A percentile compares a stretch with the other conserved stretches of the same genome.
Evolutionary conservation across 2,888 invertebrate genomes (phyloP).

Genomic region (Lithodes maja): DNA sequence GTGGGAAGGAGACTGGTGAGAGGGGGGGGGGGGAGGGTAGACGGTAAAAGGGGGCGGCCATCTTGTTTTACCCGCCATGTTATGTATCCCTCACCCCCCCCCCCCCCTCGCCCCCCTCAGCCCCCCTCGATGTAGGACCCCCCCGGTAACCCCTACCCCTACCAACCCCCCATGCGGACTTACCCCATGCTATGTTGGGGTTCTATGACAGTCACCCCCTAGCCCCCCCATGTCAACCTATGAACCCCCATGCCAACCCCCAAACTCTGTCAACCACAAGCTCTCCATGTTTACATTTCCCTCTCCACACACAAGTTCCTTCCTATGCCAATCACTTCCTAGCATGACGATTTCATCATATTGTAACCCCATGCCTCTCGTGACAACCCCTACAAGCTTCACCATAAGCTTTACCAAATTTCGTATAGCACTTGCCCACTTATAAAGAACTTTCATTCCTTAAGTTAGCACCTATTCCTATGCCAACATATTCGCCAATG

Average conservation of each 20-base stretch:
- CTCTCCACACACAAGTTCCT: not conserved
- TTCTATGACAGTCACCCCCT: too few relatives aligned
- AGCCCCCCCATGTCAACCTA: not conserved
- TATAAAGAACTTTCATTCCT: too few relatives aligned
- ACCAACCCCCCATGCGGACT: not conserved
- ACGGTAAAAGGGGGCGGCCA: not conserved
- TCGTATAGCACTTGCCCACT: too few relatives aligned
- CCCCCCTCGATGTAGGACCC: not conserved
- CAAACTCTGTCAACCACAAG: not conserved
- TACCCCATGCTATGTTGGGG: not conserved
- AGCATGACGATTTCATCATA: too few relatives aligned
- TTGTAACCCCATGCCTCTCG: too few relatives aligned
- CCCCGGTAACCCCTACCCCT: not conserved
- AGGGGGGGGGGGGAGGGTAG: not conserved
- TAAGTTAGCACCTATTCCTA: too few relatives aligned
- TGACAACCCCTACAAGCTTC: too few relatives aligned
- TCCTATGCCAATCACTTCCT: not conserved
- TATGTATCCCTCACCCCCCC: slow-evolving; percentile 4
- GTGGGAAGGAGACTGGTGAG: not conserved
- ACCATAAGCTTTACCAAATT: too few relatives aligned
- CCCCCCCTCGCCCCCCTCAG: not conserved
- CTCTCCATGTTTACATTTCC: not conserved
- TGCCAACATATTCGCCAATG: too few relatives aligned
- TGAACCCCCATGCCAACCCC: not conserved
- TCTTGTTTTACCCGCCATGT: slow-evolving; percentile 12